Evolutionary conservation across 1,140 invertebrate genomes (phyloP).

Genomic region (Microplitis demolitor): DNA sequence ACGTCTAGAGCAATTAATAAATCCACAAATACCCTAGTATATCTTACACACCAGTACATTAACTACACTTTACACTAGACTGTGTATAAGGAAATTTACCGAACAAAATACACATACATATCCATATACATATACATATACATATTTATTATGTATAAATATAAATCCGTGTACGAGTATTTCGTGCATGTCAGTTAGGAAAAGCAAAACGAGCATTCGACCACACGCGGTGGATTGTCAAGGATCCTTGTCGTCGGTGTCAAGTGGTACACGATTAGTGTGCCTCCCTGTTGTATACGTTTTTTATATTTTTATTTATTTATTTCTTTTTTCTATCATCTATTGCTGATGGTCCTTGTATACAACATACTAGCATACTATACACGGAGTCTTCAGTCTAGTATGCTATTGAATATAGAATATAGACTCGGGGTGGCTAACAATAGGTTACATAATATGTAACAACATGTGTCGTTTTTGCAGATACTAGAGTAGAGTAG

Average conservation of each 20-base stretch:
- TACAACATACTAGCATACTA: background rate
- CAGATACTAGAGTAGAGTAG: constrained; percentile 25
- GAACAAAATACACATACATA: too few species aligned
- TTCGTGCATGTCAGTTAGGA: constrained; percentile 19
- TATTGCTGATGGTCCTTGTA: background rate
- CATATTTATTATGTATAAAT: background rate
- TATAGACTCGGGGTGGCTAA: constrained; percentile 21
- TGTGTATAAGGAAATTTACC: background rate
- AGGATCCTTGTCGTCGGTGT: constrained; percentile 39
- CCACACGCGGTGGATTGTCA: constrained; percentile 17
- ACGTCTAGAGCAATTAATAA: constrained; percentile 1
- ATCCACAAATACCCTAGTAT: background rate
- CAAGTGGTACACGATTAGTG: constrained; percentile 56
- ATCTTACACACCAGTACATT: background rate
- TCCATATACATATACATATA: background rate
- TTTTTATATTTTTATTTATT: background rate
- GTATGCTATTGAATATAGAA: background rate
- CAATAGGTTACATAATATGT: constrained; percentile 45
- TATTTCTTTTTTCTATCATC: background rate
- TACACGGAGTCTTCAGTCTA: background rate
- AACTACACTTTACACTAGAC: too few species aligned
- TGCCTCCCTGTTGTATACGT: constrained; percentile 34
- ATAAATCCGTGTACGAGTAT: background rate
- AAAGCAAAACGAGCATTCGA: constrained; percentile 35
- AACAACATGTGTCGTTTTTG: constrained; percentile 59